Base-by-base conservation (phyloP, 2,888 invertebrate species). In the Melanchra persicariae region DNA sequence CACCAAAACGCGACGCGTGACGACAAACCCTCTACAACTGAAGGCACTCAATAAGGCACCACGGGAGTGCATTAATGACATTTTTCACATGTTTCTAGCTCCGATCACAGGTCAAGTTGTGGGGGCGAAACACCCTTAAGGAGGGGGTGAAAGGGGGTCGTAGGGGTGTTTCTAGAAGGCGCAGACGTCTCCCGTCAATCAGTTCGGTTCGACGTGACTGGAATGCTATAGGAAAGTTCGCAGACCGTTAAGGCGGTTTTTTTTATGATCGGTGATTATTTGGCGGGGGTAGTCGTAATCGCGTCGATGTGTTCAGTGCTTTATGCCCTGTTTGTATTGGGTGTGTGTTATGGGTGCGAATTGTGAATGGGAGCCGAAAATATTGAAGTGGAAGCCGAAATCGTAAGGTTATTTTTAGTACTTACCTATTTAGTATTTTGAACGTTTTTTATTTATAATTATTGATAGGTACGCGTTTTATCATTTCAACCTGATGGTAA, bases 141-240 rank as follows among this genome's bases (percentile, higher is more conserved):
- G 59, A 57, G 37, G 52, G 67, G 76, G 71, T 70, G 84, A 81
- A 81, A 82, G 73, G 54, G 72, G 84, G 85, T 47, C 70, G 77
- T 77, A 79, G 84, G 83, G 81, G 81, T 74, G 85, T 78, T 82
- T 73, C 80, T 70, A 82, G 86, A 88, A 91, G 93, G 94, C 92
- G 93, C 91, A 92, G 93, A 93, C 94, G 95, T 95, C 95, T 94
- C 94, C 91, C 95, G 95, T 96, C 95, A 96, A 96, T 96, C 95
- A 96, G 95, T 93, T 93, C 91, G 91, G 85, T 79, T 84, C 88
- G 91, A 96, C 96, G 96, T 96, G 96, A 92, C 92, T 90, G 87
- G 96, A 94, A 96, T 96, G 89, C 86, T 87, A 82, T 74, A 84
- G 83, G 85, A 83, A 87, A 86, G 82, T 89, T 89, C 84, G 89